These are phyloP conservation scores for Probosciger aterrimus DNA, from an alignment of 2,113 vertebrate species.

Conservation along the genomic window DNA sequence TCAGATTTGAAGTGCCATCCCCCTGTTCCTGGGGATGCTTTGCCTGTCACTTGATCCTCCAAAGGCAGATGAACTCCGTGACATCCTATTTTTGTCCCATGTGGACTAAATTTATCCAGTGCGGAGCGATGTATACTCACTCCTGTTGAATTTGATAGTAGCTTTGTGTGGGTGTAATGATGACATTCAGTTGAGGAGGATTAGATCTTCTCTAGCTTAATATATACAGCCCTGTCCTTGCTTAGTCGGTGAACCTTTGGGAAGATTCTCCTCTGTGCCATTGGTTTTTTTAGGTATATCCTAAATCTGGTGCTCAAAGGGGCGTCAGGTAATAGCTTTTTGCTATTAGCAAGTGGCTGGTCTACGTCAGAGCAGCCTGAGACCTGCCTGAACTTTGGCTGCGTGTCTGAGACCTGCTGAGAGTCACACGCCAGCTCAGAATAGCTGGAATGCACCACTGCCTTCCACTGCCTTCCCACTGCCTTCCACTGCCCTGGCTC, in stretches of 20 bases:
- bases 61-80: background rate
- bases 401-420: background rate
- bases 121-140: background rate
- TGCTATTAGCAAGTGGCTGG: background rate
- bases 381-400: background rate
- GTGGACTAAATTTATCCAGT: background rate
- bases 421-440: slow-evolving; percentile 28
- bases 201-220: background rate
- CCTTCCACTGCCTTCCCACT: background rate
- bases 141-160: background rate
- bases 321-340: background rate
- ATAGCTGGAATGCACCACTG: slow-evolving; percentile 4
- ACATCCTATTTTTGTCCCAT: background rate
- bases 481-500: background rate
- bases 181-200: background rate
- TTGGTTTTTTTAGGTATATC: background rate
- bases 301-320: background rate
- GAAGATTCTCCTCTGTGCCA: background rate
- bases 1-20: background rate
- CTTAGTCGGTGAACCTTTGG: background rate
- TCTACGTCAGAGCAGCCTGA: background rate
- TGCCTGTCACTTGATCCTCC: background rate
- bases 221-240: background rate
- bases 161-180: background rate
- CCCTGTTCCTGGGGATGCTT: background rate